Evolutionary conservation across 2,888 invertebrate genomes (phyloP).

Genomic region (Dascillus cervinus): DNA sequence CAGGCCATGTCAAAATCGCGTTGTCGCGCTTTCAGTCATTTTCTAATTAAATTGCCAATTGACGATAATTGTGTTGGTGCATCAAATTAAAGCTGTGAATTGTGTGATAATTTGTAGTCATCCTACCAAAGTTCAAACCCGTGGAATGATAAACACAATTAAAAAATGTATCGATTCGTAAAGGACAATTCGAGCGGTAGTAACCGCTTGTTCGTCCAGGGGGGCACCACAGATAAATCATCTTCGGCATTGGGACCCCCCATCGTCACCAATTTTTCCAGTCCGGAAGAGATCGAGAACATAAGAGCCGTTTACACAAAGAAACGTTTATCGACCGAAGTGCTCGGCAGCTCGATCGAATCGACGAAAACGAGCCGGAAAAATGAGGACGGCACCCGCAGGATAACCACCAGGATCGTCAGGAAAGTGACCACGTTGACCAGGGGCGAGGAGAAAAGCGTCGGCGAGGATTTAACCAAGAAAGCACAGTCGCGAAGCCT

Average conservation of each 20-base stretch:
- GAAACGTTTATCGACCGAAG: constrained; percentile 75
- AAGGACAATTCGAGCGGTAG: constrained; percentile 49
- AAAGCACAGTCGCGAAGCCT: constrained; percentile 49
- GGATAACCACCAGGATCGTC: constrained; percentile 80
- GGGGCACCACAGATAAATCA: constrained; percentile 49
- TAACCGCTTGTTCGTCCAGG: constrained; percentile 66
- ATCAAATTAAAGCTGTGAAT: background rate
- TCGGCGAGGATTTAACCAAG: constrained; percentile 60
- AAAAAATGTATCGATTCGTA: constrained; percentile 68
- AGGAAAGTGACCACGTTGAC: constrained; percentile 83
- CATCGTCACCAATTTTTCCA: constrained; percentile 35
- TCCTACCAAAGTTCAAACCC: background rate
- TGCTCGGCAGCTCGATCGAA: constrained; percentile 76
- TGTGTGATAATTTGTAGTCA: background rate
- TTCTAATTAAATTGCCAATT: background rate
- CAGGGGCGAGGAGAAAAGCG: constrained; percentile 74
- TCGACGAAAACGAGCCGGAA: constrained; percentile 76
- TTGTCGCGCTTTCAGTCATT: constrained; percentile 5
- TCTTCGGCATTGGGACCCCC: constrained; percentile 29
- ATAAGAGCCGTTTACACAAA: constrained; percentile 75
- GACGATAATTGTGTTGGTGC: background rate
- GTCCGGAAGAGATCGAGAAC: constrained; percentile 40
- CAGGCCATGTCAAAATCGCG: constrained; percentile 17
- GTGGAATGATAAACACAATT: constrained; percentile 1
- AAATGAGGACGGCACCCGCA: constrained; percentile 68